phyloP scores from a whole-genome alignment of 2,888 invertebrate genomes.

The Trimorus sp. region DNA sequence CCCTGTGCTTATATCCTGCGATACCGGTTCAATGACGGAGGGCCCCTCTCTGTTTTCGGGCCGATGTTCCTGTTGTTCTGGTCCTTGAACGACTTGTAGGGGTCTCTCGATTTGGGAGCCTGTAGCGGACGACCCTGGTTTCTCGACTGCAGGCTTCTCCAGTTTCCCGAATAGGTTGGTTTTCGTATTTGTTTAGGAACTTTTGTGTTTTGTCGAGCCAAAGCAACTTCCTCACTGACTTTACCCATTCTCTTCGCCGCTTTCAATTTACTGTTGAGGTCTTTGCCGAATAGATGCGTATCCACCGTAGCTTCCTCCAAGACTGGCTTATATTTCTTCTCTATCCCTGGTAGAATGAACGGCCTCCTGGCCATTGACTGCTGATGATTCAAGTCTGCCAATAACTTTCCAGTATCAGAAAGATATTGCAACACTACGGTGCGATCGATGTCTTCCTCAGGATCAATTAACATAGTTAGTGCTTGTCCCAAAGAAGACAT shows the following conservation, averaged over 20 bases:
- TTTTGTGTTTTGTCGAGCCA: too few species aligned
- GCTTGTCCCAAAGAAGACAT: not conserved
- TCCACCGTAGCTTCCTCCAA: not conserved
- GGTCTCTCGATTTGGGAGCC: constrained; percentile 16
- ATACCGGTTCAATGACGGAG: not conserved
- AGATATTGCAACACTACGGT: not conserved
- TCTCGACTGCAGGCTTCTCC: constrained; percentile 3
- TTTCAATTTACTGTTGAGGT: not conserved
- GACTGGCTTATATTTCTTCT: not conserved
- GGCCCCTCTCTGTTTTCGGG: not conserved
- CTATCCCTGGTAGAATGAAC: not conserved
- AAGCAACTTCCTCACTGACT: not conserved
- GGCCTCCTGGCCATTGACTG: not conserved
- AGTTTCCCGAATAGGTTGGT: constrained; percentile 8
- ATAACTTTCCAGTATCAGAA: not conserved
- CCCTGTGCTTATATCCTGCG: not conserved
- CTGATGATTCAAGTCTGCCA: not conserved
- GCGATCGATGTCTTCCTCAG: not conserved
- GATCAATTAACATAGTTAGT: not conserved
- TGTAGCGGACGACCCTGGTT: constrained; percentile 7
- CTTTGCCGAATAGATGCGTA: not conserved
- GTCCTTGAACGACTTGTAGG: constrained; percentile 2
- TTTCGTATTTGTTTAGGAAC: too few species aligned
- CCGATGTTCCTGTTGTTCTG: not conserved
- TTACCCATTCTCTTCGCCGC: not conserved